Conservation (phyloP, 2,797 vertebrate genomes). For the Enteromius viviparus region DNA sequence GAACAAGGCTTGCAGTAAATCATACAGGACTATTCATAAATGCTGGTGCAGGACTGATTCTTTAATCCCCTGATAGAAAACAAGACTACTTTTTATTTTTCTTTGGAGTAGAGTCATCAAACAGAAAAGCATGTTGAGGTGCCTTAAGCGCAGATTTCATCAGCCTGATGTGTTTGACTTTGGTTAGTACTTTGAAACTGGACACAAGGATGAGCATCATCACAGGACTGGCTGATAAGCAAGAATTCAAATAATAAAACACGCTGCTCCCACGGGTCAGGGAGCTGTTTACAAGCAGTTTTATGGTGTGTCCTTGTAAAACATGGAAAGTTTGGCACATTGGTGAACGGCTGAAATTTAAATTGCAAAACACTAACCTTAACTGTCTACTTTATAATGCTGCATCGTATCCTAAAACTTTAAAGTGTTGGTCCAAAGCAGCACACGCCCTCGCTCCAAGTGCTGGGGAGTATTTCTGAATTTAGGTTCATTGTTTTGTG, state of each 20-base stretch:
- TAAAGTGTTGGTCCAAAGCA: neutral
- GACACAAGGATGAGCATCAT: neutral
- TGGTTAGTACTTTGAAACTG: slow-evolving; percentile 15
- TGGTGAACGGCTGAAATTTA: neutral
- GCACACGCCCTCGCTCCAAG: neutral
- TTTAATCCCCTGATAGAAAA: slow-evolving; percentile 17
- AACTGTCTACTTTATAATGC: slow-evolving; percentile 18
- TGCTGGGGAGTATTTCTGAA: neutral
- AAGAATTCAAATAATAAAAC: slow-evolving; percentile 17
- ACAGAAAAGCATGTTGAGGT: neutral
- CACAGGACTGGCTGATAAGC: neutral
- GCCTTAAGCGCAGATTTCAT: slow-evolving; percentile 14
- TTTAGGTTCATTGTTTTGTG: neutral
- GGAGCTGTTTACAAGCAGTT: slow-evolving; percentile 7
- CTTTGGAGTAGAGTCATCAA: neutral
- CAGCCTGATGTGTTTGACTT: slow-evolving; percentile 31
- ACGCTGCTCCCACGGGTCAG: neutral
- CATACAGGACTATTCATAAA: neutral
- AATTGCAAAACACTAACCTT: slow-evolving; percentile 41
- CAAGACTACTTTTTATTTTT: neutral
- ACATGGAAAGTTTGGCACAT: neutral
- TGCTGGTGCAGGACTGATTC: neutral
- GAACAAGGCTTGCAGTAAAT: neutral
- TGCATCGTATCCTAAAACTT: neutral
- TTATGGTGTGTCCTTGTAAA: slow-evolving; percentile 26